These are phyloP conservation scores for Thalassoma bifasciatum DNA, from an alignment of 2,113 vertebrate species.

Conservation along the genomic window DNA sequence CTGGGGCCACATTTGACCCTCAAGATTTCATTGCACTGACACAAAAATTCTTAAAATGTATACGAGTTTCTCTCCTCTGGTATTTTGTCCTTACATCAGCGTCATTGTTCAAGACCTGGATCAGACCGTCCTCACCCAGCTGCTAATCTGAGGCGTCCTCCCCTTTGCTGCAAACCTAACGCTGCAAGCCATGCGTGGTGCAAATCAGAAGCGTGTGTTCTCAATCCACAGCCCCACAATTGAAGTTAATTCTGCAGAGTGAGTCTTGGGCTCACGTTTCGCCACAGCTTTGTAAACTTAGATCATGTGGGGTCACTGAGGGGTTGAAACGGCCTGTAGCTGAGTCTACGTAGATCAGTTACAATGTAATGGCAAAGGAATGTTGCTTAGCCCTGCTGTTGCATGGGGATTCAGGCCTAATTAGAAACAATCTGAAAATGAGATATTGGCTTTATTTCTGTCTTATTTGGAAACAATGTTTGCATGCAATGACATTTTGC, in stretches of 20 bases:
- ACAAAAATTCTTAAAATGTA: neutral
- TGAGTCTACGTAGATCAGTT: conserved; percentile 74
- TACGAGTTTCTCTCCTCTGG: neutral
- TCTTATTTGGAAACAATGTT: conserved; percentile 27
- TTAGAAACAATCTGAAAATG: conserved; percentile 56
- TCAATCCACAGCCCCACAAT: conserved; percentile 69
- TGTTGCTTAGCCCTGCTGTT: conserved; percentile 57
- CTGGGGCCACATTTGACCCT: conserved; percentile 67
- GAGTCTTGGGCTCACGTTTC: conserved; percentile 79
- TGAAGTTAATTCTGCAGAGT: conserved; percentile 76
- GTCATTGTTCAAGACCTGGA: neutral
- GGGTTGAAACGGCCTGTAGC: conserved; percentile 74
- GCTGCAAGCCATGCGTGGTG: conserved; percentile 41
- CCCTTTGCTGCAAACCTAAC: conserved; percentile 31
- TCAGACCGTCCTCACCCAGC: conserved; percentile 1
- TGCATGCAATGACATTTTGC: conserved; percentile 1
- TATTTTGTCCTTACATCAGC: neutral
- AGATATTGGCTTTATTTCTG: conserved; percentile 26
- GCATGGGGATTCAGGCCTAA: conserved; percentile 57
- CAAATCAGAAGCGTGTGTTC: conserved; percentile 82
- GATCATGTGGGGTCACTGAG: conserved; percentile 79
- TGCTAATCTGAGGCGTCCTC: conserved; percentile 45
- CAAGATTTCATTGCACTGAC: conserved; percentile 49
- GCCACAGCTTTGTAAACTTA: conserved; percentile 77
- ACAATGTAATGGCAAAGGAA: conserved; percentile 78